phyloP scores from a whole-genome alignment of 92 coral and sea anemone species.

The Meandrina meandrites region DNA sequence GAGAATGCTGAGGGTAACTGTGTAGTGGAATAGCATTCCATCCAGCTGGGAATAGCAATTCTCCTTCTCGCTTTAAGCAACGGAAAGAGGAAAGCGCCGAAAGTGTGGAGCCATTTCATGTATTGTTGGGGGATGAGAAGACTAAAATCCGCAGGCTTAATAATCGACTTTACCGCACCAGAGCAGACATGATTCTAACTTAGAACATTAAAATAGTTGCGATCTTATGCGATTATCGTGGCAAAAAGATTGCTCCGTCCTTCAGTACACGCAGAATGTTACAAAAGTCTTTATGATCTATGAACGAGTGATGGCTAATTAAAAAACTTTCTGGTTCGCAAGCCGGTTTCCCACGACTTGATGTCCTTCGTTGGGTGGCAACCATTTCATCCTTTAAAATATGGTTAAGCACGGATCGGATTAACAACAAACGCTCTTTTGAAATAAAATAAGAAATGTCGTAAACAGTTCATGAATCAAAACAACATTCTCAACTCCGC shows the following conservation, averaged over 20 bases:
- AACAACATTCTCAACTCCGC: background rate
- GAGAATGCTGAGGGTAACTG: background rate
- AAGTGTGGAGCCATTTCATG: no score
- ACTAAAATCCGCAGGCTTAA: no score
- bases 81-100: no score
- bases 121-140: no score
- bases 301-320: background rate
- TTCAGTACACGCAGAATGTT: background rate
- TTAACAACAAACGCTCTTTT: background rate
- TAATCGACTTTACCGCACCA: no score
- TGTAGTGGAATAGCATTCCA: background rate
- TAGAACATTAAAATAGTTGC: no score
- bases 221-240: no score
- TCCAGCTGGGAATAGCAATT: background rate
- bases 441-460: background rate
- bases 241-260: background rate
- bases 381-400: background rate
- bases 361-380: conserved; percentile 5
- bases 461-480: background rate
- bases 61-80: background rate
- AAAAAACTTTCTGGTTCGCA: background rate
- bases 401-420: background rate
- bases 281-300: background rate
- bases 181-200: no score
- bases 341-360: background rate